A percentile compares a stretch with the other conserved stretches of the same genome.
phyloP scores from a whole-genome alignment of 2,113 vertebrate species.

The Pluvianellus socialis region DNA sequence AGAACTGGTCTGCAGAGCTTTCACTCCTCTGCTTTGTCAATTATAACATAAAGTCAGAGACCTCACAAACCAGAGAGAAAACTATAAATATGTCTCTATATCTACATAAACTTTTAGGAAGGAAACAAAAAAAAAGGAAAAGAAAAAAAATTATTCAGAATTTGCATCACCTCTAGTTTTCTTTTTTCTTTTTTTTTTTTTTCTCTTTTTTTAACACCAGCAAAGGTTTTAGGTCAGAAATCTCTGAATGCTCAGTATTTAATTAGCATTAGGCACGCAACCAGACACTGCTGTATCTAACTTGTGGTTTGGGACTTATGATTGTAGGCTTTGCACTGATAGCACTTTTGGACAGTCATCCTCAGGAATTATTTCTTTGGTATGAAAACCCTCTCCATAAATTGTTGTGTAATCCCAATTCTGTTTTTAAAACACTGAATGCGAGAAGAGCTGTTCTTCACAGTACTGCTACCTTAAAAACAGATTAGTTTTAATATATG shows the following conservation, averaged over 20 bases:
- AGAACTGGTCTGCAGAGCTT: neutral
- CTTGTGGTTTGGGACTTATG: neutral
- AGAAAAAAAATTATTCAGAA: neutral
- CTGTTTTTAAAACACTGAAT: neutral
- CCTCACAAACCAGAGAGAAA: neutral
- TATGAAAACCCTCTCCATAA: neutral
- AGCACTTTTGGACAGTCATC: neutral
- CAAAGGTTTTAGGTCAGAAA: neutral
- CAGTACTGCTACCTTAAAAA: conserved; percentile 3
- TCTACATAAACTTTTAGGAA: neutral
- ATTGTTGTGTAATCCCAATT: neutral
- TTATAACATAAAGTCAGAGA: neutral
- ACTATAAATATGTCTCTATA: neutral
- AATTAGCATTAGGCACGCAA: neutral
- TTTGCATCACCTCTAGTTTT: neutral
- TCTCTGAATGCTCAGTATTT: neutral
- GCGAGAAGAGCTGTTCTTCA: neutral
- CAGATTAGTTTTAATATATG: conserved; percentile 34
- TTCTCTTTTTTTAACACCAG: neutral
- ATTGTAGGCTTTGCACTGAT: neutral
- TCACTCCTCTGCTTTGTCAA: neutral
- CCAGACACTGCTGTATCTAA: neutral
- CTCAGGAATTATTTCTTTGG: neutral
- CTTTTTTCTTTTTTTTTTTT: too few species aligned
- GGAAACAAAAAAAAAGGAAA: neutral